A percentile compares a stretch with the other conserved stretches of the same genome.
Conservation (phyloP, 2,113 vertebrate species). For the Galeopterus variegatus region DNA sequence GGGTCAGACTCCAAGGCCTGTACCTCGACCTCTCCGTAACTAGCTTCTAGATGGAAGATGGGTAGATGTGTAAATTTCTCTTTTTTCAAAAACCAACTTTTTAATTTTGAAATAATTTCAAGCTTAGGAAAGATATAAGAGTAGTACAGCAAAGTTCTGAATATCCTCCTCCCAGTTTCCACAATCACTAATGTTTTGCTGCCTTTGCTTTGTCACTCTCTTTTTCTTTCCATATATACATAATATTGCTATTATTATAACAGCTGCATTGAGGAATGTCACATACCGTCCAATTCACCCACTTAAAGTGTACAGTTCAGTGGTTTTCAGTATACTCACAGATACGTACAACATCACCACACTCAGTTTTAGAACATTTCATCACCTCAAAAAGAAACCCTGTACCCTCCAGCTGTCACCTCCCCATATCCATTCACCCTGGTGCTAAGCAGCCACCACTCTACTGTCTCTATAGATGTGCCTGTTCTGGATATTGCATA, state of each 20-base stretch:
- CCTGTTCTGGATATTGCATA: neutral
- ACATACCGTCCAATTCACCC: neutral
- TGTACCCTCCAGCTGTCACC: neutral
- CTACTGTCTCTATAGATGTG: neutral
- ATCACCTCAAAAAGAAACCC: neutral
- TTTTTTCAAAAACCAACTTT: slow-evolving; percentile 6
- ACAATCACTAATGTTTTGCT: neutral
- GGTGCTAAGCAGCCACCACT: neutral
- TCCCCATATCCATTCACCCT: neutral
- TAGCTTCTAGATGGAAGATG: neutral
- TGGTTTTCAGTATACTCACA: neutral
- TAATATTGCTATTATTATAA: neutral
- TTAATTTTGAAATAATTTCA: slow-evolving; percentile 43
- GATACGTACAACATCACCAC: neutral
- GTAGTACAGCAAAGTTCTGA: neutral
- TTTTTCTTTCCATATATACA: neutral
- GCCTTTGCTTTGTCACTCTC: neutral
- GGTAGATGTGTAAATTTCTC: neutral
- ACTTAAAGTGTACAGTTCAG: neutral
- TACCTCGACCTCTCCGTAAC: neutral
- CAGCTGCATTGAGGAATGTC: neutral
- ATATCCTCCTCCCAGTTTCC: neutral
- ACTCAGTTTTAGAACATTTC: neutral
- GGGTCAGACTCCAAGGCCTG: neutral
- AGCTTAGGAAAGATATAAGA: neutral